These are phyloP conservation scores for Teleiodes luculella DNA, from an alignment of 2,888 invertebrate genomes.

Conservation along the genomic window DNA sequence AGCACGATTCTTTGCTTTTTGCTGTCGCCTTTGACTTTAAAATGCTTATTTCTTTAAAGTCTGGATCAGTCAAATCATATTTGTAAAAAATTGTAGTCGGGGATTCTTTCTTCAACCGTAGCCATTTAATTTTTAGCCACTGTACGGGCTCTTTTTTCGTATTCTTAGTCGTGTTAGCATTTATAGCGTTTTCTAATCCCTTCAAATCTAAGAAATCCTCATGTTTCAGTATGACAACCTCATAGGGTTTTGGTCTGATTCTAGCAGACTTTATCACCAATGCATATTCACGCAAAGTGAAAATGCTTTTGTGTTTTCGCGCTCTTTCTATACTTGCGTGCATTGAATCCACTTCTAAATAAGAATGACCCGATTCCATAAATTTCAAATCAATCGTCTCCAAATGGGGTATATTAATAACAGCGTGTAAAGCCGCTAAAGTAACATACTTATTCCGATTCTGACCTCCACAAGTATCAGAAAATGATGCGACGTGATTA, in stretches of 20 bases:
- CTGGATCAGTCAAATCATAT: slow-evolving; percentile 4
- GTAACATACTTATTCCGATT: slow-evolving; percentile 20
- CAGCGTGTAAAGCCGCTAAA: slow-evolving; percentile 12
- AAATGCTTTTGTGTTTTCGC: slow-evolving; percentile 16
- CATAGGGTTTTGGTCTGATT: slow-evolving; percentile 8
- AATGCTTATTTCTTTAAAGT: slow-evolving; percentile 1
- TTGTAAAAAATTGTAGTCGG: slow-evolving; percentile 13
- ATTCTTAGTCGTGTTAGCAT: slow-evolving; percentile 10
- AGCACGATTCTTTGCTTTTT: not conserved
- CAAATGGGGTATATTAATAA: slow-evolving; percentile 4
- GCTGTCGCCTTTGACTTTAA: not conserved
- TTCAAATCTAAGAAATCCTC: slow-evolving; percentile 14
- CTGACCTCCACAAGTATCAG: slow-evolving; percentile 19
- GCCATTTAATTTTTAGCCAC: slow-evolving; percentile 14
- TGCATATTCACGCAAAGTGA: slow-evolving; percentile 13
- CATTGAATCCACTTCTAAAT: slow-evolving; percentile 13
- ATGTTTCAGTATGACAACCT: slow-evolving; percentile 13
- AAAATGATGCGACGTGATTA: slow-evolving; percentile 12
- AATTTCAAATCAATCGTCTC: slow-evolving; percentile 4
- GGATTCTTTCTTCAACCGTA: slow-evolving; percentile 8
- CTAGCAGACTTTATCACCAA: slow-evolving; percentile 12
- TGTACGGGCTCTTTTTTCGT: slow-evolving; percentile 14
- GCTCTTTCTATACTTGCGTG: slow-evolving; percentile 15
- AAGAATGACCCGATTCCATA: slow-evolving; percentile 11
- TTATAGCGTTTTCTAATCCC: slow-evolving; percentile 10